These are phyloP conservation scores for Acronicta aceris DNA, from an alignment of 2,888 invertebrate species.

Conservation along the genomic window DNA sequence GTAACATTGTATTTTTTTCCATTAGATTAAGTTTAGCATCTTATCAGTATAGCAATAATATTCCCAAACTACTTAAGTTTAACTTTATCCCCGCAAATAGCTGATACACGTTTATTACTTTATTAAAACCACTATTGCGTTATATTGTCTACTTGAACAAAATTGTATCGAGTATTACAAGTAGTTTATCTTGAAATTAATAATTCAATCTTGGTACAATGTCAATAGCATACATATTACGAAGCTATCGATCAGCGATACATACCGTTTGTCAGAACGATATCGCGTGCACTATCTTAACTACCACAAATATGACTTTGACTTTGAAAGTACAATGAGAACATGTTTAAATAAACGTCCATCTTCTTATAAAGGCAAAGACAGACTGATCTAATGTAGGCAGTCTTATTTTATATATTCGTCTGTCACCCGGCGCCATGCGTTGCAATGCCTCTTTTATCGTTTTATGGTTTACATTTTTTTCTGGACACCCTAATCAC, in stretches of 20 bases:
- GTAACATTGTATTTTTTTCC: no score
- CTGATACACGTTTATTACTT: neutral
- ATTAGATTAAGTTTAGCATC: no score
- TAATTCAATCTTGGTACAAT: slow-evolving; percentile 28
- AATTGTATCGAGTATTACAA: slow-evolving; percentile 3
- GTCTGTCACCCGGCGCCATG: no score
- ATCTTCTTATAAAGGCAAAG: slow-evolving; percentile 24
- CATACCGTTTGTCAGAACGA: slow-evolving; percentile 22
- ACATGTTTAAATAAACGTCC: slow-evolving; percentile 42
- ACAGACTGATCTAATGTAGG: slow-evolving; percentile 8
- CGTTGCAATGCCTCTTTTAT: no score
- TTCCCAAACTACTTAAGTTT: no score
- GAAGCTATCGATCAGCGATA: slow-evolving; percentile 27
- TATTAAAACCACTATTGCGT: slow-evolving; percentile 1
- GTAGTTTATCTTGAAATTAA: slow-evolving; percentile 20
- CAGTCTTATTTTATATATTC: no score
- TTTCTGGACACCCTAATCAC: no score
- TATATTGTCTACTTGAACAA: slow-evolving; percentile 9
- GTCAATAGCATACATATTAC: slow-evolving; percentile 17
- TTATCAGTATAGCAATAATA: no score
- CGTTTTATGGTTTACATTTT: no score
- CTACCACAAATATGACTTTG: slow-evolving; percentile 43
- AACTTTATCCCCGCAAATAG: neutral
- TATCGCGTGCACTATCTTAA: slow-evolving; percentile 46
- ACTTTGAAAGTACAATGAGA: slow-evolving; percentile 55